These are phyloP conservation scores for Varecia variegata DNA, from an alignment of 2,797 vertebrate genomes.

Conservation along the genomic window DNA sequence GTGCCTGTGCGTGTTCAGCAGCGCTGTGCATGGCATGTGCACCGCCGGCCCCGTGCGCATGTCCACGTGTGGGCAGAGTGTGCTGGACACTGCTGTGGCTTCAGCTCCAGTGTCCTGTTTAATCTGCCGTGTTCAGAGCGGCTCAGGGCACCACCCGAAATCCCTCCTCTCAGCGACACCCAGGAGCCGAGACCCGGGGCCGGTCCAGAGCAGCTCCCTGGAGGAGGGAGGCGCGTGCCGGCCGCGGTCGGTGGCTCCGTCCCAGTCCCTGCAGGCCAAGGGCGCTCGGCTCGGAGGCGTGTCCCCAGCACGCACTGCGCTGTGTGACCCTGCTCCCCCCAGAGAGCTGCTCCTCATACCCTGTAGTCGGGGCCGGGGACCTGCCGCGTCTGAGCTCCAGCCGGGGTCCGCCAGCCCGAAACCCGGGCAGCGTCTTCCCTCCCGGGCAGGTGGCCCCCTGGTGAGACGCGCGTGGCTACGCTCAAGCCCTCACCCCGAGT, in stretches of 20 bases:
- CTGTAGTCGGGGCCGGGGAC: background rate
- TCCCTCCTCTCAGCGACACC: background rate
- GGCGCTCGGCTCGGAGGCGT: too few species aligned
- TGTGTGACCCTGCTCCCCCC: too few species aligned
- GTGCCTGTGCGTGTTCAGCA: background rate
- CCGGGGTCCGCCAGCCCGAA: background rate
- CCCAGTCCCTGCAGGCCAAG: too few species aligned
- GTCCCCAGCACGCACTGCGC: background rate
- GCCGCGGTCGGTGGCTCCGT: accelerated
- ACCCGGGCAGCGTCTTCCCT: background rate
- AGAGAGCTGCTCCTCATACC: too few species aligned
- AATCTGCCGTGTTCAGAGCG: background rate
- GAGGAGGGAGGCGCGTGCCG: background rate
- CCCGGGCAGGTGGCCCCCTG: background rate
- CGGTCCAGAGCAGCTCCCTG: background rate
- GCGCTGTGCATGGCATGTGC: too few species aligned
- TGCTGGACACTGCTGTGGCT: background rate
- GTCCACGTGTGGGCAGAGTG: background rate
- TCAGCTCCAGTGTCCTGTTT: background rate
- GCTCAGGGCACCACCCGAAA: background rate
- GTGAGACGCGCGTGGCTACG: background rate
- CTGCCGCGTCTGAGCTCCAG: background rate
- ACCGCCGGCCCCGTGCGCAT: accelerated
- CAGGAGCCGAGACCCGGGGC: background rate
- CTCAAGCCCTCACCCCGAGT: background rate